Evolutionary conservation across 2,797 vertebrate species (phyloP).

Genomic region (Chaetodon trifasciatus): DNA sequence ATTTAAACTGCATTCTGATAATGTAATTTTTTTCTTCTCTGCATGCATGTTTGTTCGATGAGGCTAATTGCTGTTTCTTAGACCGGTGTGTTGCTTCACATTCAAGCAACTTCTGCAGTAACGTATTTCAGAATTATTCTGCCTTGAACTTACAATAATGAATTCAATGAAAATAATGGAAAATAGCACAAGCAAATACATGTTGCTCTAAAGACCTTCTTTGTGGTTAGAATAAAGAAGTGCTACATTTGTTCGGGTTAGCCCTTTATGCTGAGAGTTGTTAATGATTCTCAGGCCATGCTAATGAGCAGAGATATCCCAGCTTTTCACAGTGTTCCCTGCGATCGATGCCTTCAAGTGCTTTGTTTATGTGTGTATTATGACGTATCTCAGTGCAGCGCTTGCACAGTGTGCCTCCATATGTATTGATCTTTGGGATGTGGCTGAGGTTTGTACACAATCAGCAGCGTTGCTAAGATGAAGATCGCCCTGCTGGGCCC

Average conservation of each 20-base stretch:
- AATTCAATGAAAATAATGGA: background rate
- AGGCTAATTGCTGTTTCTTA: background rate
- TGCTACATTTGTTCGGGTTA: constrained; percentile 23
- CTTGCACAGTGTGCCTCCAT: constrained; percentile 23
- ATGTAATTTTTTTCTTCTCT: background rate
- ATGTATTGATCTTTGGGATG: constrained; percentile 78
- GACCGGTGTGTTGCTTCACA: background rate
- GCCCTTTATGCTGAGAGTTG: constrained; percentile 13
- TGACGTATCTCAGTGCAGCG: constrained; percentile 29
- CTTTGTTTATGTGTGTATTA: constrained; percentile 53
- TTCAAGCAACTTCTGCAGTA: background rate
- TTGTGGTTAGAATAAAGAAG: background rate
- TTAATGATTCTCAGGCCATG: constrained; percentile 49
- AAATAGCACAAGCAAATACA: background rate
- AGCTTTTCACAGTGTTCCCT: constrained; percentile 1
- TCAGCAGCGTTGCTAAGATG: constrained; percentile 83
- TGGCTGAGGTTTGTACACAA: constrained; percentile 75
- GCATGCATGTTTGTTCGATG: background rate
- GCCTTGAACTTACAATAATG: background rate
- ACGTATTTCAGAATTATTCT: background rate
- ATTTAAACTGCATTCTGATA: constrained; percentile 10
- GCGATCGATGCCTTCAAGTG: constrained; percentile 28
- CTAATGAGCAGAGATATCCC: constrained; percentile 31
- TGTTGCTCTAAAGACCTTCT: background rate
- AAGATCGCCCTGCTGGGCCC: constrained; percentile 69